A percentile compares a stretch with the other conserved stretches of the same genome.
These are phyloP conservation scores for Colius striatus DNA, from an alignment of 2,113 vertebrate genomes.

Conservation along the genomic window DNA sequence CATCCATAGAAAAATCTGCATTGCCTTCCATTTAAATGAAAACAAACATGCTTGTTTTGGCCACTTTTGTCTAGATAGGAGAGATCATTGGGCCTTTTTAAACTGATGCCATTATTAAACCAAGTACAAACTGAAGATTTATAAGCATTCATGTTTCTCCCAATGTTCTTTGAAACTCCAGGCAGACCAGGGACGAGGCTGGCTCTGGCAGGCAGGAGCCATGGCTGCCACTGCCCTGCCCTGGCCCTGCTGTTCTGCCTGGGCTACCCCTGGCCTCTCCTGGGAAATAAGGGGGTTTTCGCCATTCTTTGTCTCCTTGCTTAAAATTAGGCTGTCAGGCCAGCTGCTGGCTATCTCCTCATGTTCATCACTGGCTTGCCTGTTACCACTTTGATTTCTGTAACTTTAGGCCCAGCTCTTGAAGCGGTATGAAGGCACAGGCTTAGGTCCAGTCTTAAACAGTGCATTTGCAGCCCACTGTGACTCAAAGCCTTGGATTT, in stretches of 20 bases:
- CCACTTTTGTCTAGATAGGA: not conserved
- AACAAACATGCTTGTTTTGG: not conserved
- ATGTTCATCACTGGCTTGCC: not conserved
- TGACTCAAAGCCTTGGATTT: not conserved
- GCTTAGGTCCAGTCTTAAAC: not conserved
- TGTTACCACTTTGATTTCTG: not conserved
- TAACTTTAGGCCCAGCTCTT: not conserved
- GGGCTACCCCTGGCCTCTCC: not conserved
- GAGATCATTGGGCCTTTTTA: not conserved
- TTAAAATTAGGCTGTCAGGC: not conserved
- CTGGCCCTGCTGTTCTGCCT: not conserved
- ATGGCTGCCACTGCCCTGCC: fast-evolving
- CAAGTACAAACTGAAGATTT: not conserved
- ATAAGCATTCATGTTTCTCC: not conserved
- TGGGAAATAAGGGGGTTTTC: not conserved
- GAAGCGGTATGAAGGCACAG: not conserved
- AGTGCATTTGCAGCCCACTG: not conserved
- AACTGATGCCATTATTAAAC: not conserved
- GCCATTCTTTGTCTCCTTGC: not conserved
- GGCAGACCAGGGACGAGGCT: not conserved
- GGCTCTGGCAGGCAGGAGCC: fast-evolving
- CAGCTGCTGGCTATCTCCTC: not conserved
- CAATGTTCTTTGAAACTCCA: not conserved
- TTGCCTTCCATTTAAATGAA: not conserved
- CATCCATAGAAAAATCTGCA: not conserved